These are phyloP conservation scores for Spilogale gracilis DNA, from an alignment of 2,113 vertebrate genomes.

Conservation along the genomic window DNA sequence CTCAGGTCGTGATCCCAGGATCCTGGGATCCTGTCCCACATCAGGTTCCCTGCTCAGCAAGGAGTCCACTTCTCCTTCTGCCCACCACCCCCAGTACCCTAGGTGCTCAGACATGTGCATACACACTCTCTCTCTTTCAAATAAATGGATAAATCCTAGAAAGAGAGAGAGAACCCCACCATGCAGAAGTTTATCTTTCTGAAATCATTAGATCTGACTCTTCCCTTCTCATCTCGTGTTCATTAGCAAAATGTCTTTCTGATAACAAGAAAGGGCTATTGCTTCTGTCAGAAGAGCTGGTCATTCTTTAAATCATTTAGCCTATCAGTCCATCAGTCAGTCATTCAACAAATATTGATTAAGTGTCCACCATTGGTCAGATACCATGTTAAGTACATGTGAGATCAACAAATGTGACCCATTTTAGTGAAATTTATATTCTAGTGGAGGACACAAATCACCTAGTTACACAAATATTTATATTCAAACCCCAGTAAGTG, in stretches of 20 bases:
- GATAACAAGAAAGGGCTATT: not conserved
- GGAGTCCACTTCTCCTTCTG: not conserved
- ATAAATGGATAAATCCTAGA: not conserved
- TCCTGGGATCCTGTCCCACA: not conserved
- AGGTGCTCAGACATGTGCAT: fast-evolving
- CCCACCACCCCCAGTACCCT: not conserved
- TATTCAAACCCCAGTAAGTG: not conserved
- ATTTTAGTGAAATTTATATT: not conserved
- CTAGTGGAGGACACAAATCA: not conserved
- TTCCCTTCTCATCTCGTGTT: not conserved
- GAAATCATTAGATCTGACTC: not conserved
- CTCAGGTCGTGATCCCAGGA: not conserved
- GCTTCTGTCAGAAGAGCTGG: not conserved
- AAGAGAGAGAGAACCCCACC: not conserved
- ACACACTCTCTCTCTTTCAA: not conserved
- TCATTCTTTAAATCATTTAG: not conserved
- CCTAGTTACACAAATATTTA: not conserved
- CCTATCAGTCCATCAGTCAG: not conserved
- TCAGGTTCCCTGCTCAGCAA: not conserved
- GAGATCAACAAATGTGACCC: not conserved
- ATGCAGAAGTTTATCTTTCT: not conserved
- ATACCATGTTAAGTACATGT: not conserved
- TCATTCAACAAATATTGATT: not conserved
- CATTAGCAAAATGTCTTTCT: slow-evolving; percentile 34
- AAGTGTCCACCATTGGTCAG: not conserved